These are phyloP conservation scores for Drosophila dives DNA, from an alignment of 2,888 invertebrate genomes.

Conservation along the genomic window DNA sequence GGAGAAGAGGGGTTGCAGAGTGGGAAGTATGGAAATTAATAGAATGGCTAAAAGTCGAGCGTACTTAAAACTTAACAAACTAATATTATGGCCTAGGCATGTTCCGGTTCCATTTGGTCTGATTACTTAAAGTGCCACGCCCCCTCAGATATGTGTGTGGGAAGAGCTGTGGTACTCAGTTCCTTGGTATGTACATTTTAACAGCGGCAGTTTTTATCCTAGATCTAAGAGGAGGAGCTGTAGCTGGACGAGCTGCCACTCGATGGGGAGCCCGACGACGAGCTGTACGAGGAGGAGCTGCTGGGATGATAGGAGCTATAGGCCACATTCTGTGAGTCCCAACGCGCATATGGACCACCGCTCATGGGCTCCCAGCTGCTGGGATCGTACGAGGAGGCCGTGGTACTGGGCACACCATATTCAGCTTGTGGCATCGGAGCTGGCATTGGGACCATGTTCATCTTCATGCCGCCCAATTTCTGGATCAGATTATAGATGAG, in stretches of 20 bases:
- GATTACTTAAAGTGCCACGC: constrained; percentile 59
- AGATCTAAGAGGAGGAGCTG: constrained; percentile 75
- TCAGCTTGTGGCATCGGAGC: constrained; percentile 87
- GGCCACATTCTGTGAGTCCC: constrained; percentile 90
- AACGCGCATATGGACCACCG: constrained; percentile 92
- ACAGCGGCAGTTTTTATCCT: constrained; percentile 46
- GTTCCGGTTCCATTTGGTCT: constrained; percentile 72
- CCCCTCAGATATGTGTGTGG: neutral
- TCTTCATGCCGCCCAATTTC: constrained; percentile 92
- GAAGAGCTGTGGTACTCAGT: constrained; percentile 31
- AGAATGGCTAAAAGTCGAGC: constrained; percentile 74
- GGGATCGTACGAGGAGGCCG: constrained; percentile 90
- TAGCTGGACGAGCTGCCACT: constrained; percentile 74
- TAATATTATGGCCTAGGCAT: constrained; percentile 74
- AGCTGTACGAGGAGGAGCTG: constrained; percentile 87
- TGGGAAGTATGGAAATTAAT: constrained; percentile 16
- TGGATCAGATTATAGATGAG: constrained; percentile 91
- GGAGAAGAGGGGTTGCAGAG: constrained; percentile 14
- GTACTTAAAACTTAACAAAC: constrained; percentile 55
- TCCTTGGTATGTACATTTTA: constrained; percentile 67
- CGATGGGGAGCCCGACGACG: constrained; percentile 62
- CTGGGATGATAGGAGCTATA: constrained; percentile 91
- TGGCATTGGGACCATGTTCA: constrained; percentile 88
- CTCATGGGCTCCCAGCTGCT: constrained; percentile 88
- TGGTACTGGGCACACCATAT: constrained; percentile 90